A percentile compares a stretch with the other conserved stretches of the same genome.
Evolutionary conservation across 2,888 invertebrate genomes (phyloP).

Genomic region (Ischnus inquisitorius): DNA sequence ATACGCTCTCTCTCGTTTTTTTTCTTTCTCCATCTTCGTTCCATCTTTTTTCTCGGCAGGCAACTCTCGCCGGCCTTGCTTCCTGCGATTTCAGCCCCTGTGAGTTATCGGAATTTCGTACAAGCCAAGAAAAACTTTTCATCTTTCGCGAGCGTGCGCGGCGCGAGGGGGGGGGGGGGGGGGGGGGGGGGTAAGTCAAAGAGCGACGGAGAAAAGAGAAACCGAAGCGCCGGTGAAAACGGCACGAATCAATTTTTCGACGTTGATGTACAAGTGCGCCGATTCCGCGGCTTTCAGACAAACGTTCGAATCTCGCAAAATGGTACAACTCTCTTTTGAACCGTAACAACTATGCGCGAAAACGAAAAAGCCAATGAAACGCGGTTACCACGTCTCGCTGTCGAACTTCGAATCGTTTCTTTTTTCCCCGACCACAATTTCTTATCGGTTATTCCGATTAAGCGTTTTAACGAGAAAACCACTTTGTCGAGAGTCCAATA

Average conservation of each 20-base stretch:
- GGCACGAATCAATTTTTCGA: slow-evolving; percentile 56
- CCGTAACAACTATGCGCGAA: not conserved
- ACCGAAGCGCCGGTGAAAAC: slow-evolving; percentile 17
- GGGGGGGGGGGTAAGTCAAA: not conserved
- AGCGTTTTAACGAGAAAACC: not conserved
- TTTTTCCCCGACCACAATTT: not conserved
- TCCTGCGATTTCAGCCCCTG: slow-evolving; percentile 34
- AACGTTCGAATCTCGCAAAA: not conserved
- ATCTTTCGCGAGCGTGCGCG: slow-evolving; percentile 12
- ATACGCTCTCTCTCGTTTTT: slow-evolving; percentile 1
- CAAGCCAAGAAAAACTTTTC: slow-evolving; percentile 58
- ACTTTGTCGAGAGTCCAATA: not conserved
- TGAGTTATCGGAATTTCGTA: slow-evolving; percentile 59
- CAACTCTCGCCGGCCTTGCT: slow-evolving; percentile 3
- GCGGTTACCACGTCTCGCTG: not conserved
- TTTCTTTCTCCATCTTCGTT: slow-evolving; percentile 12
- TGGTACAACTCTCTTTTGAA: not conserved
- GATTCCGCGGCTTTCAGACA: not conserved
- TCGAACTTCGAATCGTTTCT: not conserved
- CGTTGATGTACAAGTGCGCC: slow-evolving; percentile 21
- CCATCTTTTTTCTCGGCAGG: slow-evolving; percentile 2
- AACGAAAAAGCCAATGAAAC: not conserved
- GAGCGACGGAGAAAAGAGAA: not conserved
- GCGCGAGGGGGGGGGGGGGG: too few species aligned
- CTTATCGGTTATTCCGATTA: not conserved